Evolutionary conservation across 2,888 invertebrate genomes (phyloP), one percentile per base, ranked within the genome.

Genomic region (Hypselothyrea guttata): DNA sequence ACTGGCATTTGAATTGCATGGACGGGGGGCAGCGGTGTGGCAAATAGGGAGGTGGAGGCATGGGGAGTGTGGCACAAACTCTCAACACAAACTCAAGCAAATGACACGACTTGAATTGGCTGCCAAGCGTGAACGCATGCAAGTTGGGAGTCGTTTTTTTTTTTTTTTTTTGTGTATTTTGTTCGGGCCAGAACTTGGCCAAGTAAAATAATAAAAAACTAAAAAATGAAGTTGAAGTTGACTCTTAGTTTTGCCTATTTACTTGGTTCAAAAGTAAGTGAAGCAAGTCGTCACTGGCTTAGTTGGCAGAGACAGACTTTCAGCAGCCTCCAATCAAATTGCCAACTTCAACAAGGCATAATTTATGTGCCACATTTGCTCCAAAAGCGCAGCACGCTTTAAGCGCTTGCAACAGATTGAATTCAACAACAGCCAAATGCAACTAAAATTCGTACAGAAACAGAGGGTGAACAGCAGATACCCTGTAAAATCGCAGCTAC

Each of bases 101-200:
- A 73, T 77, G 77, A 77, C 84, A 77, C 84, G 77, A 77, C 77
- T 77, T 84, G 84, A 77, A 84, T 77, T 84, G 77, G 77, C 77
- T 81, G 77, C 77, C 84, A 77, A 77, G 84, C 77, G 81, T 77
- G 81, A 77, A 81, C 82, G 77, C 84, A 77, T 81, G 84, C 77
- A 77, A 77, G 69, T 83, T 69, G 76, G 58, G 16, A 16, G 35
- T 15, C 15, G 72, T 5, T 4, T 22, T 22, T 5, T 4, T 22
- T 22, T 22, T 22, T 22, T 22, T 22, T n/a, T n/a, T n/a, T n/a
- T n/a, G n/a, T n/a, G n/a, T n/a, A n/a, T n/a, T 61, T 60, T 62
- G 71, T 79, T 57, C 75, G 69, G 71, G 60, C 44, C 58, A 34
- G 45, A 59, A 77, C 75, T 73, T 53, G 70, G 58, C 73, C 73